Conservation (phyloP, 2,888 invertebrate genomes). For the Watsonalla cultraria region DNA sequence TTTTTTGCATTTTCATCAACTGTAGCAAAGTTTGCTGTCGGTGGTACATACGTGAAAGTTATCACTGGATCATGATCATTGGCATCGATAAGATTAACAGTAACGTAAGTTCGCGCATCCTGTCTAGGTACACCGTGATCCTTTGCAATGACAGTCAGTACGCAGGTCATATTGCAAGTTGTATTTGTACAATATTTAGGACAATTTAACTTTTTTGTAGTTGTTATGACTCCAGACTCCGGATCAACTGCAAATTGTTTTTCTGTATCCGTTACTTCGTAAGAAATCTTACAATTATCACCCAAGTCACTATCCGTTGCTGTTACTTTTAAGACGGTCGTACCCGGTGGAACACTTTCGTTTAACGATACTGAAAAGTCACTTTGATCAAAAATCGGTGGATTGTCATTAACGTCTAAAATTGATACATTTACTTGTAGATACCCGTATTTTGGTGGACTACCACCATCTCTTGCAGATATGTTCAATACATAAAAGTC, state of each 20-base stretch:
- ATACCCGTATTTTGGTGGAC: conserved; percentile 89
- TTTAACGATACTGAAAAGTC: conserved; percentile 95
- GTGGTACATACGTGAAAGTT: conserved; percentile 90
- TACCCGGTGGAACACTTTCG: conserved; percentile 95
- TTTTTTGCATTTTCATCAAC: conserved; percentile 96
- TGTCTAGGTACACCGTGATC: conserved; percentile 95
- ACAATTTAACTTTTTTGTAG: conserved; percentile 87
- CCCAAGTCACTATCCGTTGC: conserved; percentile 96
- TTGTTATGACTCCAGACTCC: conserved; percentile 93
- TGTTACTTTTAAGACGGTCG: conserved; percentile 92
- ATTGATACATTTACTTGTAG: conserved; percentile 94
- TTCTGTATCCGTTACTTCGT: conserved; percentile 91
- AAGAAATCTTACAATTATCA: conserved; percentile 95
- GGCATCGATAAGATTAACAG: conserved; percentile 93
- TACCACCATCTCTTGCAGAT: conserved; percentile 93
- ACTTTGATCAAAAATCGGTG: conserved; percentile 96
- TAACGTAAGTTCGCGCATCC: conserved; percentile 95
- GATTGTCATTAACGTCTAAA: conserved; percentile 95
- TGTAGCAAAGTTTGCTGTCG: conserved; percentile 91
- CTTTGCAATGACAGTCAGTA: conserved; percentile 94
- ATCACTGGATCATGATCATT: conserved; percentile 97
- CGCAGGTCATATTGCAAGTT: conserved; percentile 94
- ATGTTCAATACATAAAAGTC: conserved; percentile 92
- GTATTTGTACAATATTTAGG: conserved; percentile 87
- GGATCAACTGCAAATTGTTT: conserved; percentile 95